Evolutionary conservation across 2,113 vertebrate species (phyloP).

Genomic region (Phasianus colchicus): DNA sequence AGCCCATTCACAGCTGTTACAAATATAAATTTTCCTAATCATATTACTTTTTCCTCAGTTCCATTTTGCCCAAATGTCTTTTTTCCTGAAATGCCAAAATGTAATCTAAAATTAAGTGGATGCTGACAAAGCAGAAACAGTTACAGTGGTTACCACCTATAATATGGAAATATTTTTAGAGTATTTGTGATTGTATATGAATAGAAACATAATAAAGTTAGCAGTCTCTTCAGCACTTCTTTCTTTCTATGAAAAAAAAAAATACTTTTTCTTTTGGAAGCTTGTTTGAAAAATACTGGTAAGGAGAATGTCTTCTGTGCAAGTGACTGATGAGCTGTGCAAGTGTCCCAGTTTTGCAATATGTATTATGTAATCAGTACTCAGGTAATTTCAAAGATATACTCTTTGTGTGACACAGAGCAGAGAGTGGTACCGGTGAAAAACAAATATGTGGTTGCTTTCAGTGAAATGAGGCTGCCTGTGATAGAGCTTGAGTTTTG

Average conservation of each 20-base stretch:
- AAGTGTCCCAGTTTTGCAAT: neutral
- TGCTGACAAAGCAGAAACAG: conserved; percentile 44
- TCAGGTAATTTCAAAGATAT: neutral
- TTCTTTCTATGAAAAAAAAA: neutral
- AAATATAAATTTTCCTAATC: conserved; percentile 23
- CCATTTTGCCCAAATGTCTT: conserved; percentile 32
- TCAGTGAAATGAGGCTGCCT: neutral
- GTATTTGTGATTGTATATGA: neutral
- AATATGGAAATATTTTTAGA: neutral
- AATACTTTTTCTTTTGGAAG: neutral
- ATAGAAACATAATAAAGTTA: neutral
- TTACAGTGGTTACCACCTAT: neutral
- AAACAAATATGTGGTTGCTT: neutral
- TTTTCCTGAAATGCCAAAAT: conserved; percentile 38
- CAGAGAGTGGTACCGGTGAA: neutral
- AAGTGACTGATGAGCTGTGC: neutral
- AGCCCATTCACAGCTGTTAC: conserved; percentile 20
- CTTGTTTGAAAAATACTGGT: neutral
- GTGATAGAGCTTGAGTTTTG: neutral
- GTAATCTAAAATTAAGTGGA: neutral
- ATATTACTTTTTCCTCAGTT: neutral
- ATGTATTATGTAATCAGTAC: neutral
- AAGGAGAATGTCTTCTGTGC: neutral
- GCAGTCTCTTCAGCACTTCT: neutral
- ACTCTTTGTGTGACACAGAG: neutral